Percentiles rank a stretch among this genome's conserved stretches.
Evolutionary conservation across 2,797 vertebrate genomes (phyloP).

Genomic region (Notolepis coatsorum): DNA sequence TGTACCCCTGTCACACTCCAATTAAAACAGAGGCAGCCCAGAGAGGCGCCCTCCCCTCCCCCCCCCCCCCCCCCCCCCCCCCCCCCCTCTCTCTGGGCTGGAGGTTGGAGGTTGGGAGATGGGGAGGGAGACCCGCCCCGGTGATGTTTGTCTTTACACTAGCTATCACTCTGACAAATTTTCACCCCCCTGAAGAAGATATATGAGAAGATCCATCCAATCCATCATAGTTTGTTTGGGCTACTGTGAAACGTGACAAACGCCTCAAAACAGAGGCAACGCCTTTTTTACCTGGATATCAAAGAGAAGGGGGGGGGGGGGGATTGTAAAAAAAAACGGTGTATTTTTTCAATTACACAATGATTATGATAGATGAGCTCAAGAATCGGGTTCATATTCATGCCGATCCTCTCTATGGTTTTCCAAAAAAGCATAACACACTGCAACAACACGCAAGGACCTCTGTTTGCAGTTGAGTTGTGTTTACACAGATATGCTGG

Average conservation of each 20-base stretch:
- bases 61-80: not conserved
- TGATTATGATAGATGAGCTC: not conserved
- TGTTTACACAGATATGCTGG: not conserved
- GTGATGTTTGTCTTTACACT: conserved; percentile 32
- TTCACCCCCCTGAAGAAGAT: not conserved
- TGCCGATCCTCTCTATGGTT: too few relatives aligned
- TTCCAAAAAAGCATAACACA: too few relatives aligned
- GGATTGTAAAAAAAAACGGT: too few relatives aligned
- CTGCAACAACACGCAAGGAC: too few relatives aligned
- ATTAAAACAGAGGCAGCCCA: conserved; percentile 61
- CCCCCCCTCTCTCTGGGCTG: not conserved
- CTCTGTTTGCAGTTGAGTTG: not conserved
- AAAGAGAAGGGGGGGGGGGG: too few relatives aligned
- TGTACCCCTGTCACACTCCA: conserved; percentile 72
- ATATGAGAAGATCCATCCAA: not conserved
- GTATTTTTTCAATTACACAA: too few relatives aligned
- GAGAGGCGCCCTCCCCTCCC: conserved; percentile 27
- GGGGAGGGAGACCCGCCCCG: conserved; percentile 15
- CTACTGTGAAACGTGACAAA: not conserved
- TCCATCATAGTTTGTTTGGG: not conserved
- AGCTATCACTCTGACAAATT: conserved; percentile 2
- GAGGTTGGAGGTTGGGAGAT: conserved; percentile 50
- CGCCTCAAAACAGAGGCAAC: not conserved
- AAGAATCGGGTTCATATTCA: too few relatives aligned
- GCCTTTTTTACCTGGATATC: not conserved